Evolutionary conservation across 2,888 invertebrate species (phyloP).

Genomic region (Melinaea marsaeus): DNA sequence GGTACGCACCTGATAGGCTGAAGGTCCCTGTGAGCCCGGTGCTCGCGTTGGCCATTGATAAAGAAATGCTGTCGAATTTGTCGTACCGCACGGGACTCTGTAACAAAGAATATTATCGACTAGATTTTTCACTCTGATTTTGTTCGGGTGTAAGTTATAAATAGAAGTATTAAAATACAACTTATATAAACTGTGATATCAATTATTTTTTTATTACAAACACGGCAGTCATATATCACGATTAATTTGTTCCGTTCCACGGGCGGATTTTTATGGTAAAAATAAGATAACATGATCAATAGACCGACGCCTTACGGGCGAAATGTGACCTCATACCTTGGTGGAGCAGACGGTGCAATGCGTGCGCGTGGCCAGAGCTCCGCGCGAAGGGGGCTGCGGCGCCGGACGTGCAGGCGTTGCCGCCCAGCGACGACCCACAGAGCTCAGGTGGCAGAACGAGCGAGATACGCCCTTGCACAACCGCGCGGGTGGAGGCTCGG

Average conservation of each 20-base stretch:
- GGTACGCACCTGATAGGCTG: slow-evolving; percentile 56
- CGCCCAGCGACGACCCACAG: slow-evolving; percentile 57
- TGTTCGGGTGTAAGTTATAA: too few species aligned
- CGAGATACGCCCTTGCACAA: slow-evolving; percentile 67
- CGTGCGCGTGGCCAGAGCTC: slow-evolving; percentile 65
- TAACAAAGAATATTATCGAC: slow-evolving; percentile 3
- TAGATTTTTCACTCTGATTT: too few species aligned
- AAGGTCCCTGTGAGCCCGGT: slow-evolving; percentile 80
- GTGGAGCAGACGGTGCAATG: slow-evolving; percentile 68
- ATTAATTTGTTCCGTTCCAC: too few species aligned
- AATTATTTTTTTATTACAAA: too few species aligned
- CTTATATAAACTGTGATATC: too few species aligned
- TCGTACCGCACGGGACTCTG: slow-evolving; percentile 94
- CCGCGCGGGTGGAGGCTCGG: slow-evolving; percentile 49
- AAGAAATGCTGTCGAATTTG: slow-evolving; percentile 92
- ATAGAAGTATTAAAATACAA: too few species aligned
- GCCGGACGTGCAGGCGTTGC: slow-evolving; percentile 49
- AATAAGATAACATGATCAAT: too few species aligned
- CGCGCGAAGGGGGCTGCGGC: slow-evolving; percentile 65
- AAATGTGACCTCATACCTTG: slow-evolving; percentile 48
- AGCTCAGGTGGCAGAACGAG: slow-evolving; percentile 72
- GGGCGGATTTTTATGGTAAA: too few species aligned
- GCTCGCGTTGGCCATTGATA: slow-evolving; percentile 84
- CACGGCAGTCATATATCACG: too few species aligned
- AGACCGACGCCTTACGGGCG: background rate